phyloP scores from a whole-genome alignment of 2,797 vertebrate species.

The Lepilemur septentrionalis region DNA sequence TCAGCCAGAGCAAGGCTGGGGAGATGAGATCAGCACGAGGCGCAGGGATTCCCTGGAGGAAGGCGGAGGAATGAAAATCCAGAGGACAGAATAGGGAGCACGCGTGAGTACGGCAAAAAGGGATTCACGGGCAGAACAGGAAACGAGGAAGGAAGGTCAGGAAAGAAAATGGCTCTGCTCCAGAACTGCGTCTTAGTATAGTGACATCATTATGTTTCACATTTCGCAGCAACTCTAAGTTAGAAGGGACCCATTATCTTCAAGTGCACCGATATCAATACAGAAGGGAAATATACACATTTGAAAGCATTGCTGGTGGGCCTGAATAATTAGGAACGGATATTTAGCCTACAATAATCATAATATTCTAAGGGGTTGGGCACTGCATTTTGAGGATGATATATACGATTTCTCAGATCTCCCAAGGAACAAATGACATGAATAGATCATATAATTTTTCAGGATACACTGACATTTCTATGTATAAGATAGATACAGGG shows the following conservation, averaged over 20 bases:
- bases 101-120: background rate
- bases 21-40: background rate
- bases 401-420: background rate
- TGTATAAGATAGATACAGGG: background rate
- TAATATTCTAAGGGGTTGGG: background rate
- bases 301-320: background rate
- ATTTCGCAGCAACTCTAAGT: background rate
- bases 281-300: background rate
- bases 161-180: background rate
- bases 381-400: background rate
- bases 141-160: background rate
- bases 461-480: background rate
- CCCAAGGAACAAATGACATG: background rate
- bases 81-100: background rate
- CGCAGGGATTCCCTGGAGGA: constrained; percentile 8
- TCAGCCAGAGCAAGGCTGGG: background rate
- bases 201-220: background rate
- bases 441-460: background rate
- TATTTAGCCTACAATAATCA: background rate
- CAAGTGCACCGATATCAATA: rapidly evolving
- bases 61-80: background rate
- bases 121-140: background rate
- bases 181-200: background rate
- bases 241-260: too few species aligned
- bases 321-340: background rate